Evolutionary conservation across 2,797 vertebrate genomes (phyloP), one percentile per base, ranked within the genome.

Genomic region (Mus spretus): DNA sequence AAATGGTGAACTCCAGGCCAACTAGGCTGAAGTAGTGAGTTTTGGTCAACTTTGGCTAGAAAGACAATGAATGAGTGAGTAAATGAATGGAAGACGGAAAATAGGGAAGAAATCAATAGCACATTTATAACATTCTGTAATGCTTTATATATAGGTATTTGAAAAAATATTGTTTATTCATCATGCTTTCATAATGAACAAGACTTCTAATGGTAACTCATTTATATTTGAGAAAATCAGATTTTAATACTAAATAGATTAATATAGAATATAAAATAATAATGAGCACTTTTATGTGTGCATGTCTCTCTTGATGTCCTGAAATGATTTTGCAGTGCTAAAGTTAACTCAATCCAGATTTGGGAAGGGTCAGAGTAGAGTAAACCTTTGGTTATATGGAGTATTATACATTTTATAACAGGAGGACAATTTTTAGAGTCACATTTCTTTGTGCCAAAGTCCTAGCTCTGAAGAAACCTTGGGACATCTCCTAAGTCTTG

Each of bases 271-370:
- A 31, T 20, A 83, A 95, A 95, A 81, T 14, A 4, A 53, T 61
- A 75, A 9, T 79, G 11, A 79, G 17, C 44, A 88, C 83, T 85
- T 94, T 95, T 80, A 12, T 89, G 8, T 72, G 14, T 86, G 14
- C 5, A 40, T 83, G 19, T 6, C 40, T 92, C 70, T 93, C 44
- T 95, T 10, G 67, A 57, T 88, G 96, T 57, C 31, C n/a, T 83
- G 10, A 89, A 89, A 59, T 61, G 63, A 82, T 74, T 96, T 89
- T 89, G 70, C 28, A 81, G 91, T 28, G 34, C 3, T 31, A 26
- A 67, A 9, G 11, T 86, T 96, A 95, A 95, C 93, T 97, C n/a
- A 93, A 94, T 86, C 77, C 86, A 96, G 57, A 91, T 89, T 96
- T 92, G 67, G 96, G 47, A 91, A 17, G 94, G 40, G 20, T 31